These are phyloP conservation scores for Halesus radiatus DNA, from an alignment of 1,140 invertebrate species.

Conservation along the genomic window DNA sequence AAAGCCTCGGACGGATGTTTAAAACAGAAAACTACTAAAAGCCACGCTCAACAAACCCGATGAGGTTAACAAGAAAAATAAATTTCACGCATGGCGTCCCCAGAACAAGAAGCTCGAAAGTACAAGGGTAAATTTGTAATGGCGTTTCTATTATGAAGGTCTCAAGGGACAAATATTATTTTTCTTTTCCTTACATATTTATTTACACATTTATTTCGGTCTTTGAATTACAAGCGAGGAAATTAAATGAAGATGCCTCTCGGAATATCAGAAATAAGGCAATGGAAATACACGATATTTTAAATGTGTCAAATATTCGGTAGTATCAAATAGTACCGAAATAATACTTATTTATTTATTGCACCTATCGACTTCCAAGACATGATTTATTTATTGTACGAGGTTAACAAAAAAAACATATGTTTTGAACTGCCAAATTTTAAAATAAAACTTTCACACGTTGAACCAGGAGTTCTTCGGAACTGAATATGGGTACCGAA, in stretches of 20 bases:
- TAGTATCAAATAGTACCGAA: background rate
- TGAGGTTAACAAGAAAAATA: slow-evolving; percentile 52
- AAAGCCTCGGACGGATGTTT: slow-evolving; percentile 26
- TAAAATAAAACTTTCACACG: no score
- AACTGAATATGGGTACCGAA: no score
- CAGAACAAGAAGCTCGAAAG: slow-evolving; percentile 44
- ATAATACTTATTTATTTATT: background rate
- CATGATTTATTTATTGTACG: no score
- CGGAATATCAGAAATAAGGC: background rate
- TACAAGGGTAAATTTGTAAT: slow-evolving; percentile 28
- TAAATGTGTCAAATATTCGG: background rate
- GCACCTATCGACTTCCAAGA: no score
- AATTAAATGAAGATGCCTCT: background rate
- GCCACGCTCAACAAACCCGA: slow-evolving; percentile 39
- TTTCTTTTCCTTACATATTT: background rate
- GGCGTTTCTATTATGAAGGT: slow-evolving; percentile 37
- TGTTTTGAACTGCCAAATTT: no score
- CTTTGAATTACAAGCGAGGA: background rate
- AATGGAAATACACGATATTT: background rate
- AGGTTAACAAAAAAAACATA: no score
- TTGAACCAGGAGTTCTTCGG: no score
- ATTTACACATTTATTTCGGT: background rate
- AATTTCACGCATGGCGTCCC: slow-evolving; percentile 50
- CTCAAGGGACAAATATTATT: background rate
- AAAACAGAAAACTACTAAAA: slow-evolving; percentile 29